These are phyloP conservation scores for Chamaetylas fuelleborni DNA, from an alignment of 2,113 vertebrate genomes.

Conservation along the genomic window DNA sequence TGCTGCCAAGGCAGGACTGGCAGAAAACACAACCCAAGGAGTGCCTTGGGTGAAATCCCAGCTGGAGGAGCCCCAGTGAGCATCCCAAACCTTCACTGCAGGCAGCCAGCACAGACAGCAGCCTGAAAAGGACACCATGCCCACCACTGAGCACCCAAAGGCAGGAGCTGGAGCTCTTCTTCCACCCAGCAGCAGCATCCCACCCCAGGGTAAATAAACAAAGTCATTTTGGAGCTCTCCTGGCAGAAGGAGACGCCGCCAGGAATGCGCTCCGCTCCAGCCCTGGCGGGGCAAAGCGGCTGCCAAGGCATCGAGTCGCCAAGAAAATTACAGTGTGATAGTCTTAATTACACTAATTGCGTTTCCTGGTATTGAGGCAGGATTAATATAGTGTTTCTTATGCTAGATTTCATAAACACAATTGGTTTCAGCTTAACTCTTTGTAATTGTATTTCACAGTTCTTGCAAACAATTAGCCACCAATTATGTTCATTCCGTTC, in stretches of 20 bases:
- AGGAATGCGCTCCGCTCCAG: not conserved
- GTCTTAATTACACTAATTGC: conserved; percentile 52
- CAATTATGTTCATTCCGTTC: conserved; percentile 50
- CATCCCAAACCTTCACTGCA: not conserved
- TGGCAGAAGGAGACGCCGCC: not conserved
- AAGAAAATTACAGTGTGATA: conserved; percentile 52
- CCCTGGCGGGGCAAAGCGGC: not conserved
- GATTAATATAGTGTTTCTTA: conserved; percentile 33
- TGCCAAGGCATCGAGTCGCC: conserved; percentile 4
- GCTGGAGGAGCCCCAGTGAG: not conserved
- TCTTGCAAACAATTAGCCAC: conserved; percentile 63
- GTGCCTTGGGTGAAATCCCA: not conserved
- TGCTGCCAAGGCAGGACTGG: not conserved
- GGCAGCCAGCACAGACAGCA: rapidly evolving
- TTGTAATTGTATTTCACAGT: conserved; percentile 43
- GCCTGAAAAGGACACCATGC: not conserved
- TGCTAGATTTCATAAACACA: conserved; percentile 55
- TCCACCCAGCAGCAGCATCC: not conserved
- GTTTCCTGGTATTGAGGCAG: conserved; percentile 27
- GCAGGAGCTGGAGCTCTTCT: not conserved
- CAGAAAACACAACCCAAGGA: not conserved
- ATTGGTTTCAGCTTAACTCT: conserved; percentile 46
- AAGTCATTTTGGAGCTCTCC: not conserved
- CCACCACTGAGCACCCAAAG: not conserved
- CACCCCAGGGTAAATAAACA: not conserved